Conservation (phyloP, 2,113 vertebrate genomes). For the Corvus hawaiiensis region DNA sequence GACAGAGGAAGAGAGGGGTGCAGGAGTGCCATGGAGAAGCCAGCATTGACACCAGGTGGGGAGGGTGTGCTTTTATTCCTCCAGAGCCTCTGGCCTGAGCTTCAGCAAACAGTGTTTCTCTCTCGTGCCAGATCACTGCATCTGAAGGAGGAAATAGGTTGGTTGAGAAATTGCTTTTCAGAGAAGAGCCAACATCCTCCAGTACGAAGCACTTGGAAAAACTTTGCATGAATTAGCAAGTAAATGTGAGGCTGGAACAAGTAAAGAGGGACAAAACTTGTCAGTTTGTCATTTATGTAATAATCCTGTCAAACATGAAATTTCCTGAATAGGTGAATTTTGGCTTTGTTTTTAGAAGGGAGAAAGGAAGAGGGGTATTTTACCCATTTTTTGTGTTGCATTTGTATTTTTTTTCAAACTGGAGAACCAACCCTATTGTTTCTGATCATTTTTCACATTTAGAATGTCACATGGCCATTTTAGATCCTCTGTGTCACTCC, state of each 20-base stretch:
- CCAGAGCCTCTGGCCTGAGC: background rate
- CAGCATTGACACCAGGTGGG: background rate
- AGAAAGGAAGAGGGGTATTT: background rate
- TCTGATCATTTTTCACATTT: background rate
- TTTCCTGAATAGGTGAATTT: conserved; percentile 2
- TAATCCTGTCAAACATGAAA: background rate
- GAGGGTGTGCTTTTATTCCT: background rate
- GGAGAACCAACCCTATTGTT: background rate
- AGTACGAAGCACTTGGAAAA: conserved; percentile 19
- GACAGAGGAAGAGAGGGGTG: background rate
- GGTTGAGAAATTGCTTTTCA: conserved; percentile 5
- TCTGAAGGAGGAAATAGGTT: background rate
- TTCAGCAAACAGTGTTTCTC: background rate
- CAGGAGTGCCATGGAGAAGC: background rate
- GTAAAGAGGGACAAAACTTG: conserved; percentile 37
- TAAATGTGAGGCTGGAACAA: conserved; percentile 40
- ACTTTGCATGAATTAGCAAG: conserved; percentile 58
- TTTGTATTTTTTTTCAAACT: background rate
- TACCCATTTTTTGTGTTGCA: background rate
- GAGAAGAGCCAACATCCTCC: conserved; percentile 32
- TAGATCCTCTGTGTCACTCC: background rate
- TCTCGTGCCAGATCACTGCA: background rate
- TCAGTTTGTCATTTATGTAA: conserved; percentile 22
- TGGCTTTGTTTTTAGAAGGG: background rate
- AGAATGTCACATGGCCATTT: background rate